Percentiles rank a stretch among this genome's conserved stretches.
These are phyloP conservation scores for Acrocephalus scirpaceus DNA, from an alignment of 2,797 vertebrate species.

Conservation along the genomic window DNA sequence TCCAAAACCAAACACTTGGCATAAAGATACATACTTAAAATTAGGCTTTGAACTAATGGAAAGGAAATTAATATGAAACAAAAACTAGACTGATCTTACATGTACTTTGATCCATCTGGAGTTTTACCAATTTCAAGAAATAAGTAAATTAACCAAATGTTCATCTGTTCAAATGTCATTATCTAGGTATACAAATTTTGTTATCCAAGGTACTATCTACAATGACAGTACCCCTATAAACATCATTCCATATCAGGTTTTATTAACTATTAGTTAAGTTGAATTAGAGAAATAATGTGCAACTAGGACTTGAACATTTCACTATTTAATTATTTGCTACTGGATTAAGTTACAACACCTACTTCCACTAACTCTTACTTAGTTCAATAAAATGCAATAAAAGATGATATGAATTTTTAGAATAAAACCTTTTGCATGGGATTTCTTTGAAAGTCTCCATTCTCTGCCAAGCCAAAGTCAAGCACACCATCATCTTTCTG, in stretches of 20 bases:
- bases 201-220: background rate
- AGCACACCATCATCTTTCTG: slow-evolving; percentile 85
- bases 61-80: background rate
- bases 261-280: background rate
- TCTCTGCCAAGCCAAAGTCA: slow-evolving; percentile 77
- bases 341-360: background rate
- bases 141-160: background rate
- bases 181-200: background rate
- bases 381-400: background rate
- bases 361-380: background rate
- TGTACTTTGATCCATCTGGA: background rate
- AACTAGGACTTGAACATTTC: background rate
- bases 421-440: slow-evolving; percentile 69
- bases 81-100: background rate
- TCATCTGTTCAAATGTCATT: background rate
- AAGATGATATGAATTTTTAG: background rate
- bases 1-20: background rate
- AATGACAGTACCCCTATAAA: background rate
- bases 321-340: background rate
- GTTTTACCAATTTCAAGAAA: background rate
- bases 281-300: background rate
- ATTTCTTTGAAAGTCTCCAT: slow-evolving; percentile 61
- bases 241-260: background rate
- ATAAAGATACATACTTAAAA: background rate
- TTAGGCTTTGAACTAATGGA: background rate